Evolutionary conservation across 2,113 vertebrate genomes (phyloP), one percentile per base, ranked within the genome.

Genomic region (Cyanistes caeruleus): DNA sequence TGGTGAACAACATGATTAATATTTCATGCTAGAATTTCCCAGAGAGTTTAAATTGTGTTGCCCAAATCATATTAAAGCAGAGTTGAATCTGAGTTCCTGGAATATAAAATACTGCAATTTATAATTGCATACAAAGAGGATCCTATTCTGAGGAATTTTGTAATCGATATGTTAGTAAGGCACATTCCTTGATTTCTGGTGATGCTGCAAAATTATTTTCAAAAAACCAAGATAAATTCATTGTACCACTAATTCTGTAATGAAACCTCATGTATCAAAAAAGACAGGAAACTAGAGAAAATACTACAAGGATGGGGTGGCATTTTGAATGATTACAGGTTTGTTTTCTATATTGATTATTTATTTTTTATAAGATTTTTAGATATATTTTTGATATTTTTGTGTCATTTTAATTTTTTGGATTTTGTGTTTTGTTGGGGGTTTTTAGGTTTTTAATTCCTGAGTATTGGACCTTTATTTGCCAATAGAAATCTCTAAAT

Each of bases 181-280:
- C 30, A 44, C 62, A 46, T 75, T 93, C 10, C 52, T 94, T 78
- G 63, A 68, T 94, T 87, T 83, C 43, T 75, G 37, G 22, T 52
- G 41, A 56, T 85, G 43, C 25, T 79, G 55, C n/a, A 84, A 89
- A 91, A 80, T 49, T 68, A 33, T 93, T 93, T 94, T 90, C 59
- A 51, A 77, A 87, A 91, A 52, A 35, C 44, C 68, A 89, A 58
- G 73, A 76, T 86, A 94, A 92, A 73, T n/a, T 68, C 1, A 51
- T 89, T 83, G 63, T 22, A 24, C 51, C 6, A 33, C 55, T 72
- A 89, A 94, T 64, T 72, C 44, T 93, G 25, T 62, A 87, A 70
- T 51, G 55, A 90, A 90, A 89, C 31, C 30, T 91, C 82, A 64
- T 75, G 22, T 35, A 85, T 63, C 28, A 81, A 85, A 62, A 69